These are phyloP conservation scores for Diabrotica balteata DNA, from an alignment of 2,888 invertebrate genomes.

Conservation along the genomic window DNA sequence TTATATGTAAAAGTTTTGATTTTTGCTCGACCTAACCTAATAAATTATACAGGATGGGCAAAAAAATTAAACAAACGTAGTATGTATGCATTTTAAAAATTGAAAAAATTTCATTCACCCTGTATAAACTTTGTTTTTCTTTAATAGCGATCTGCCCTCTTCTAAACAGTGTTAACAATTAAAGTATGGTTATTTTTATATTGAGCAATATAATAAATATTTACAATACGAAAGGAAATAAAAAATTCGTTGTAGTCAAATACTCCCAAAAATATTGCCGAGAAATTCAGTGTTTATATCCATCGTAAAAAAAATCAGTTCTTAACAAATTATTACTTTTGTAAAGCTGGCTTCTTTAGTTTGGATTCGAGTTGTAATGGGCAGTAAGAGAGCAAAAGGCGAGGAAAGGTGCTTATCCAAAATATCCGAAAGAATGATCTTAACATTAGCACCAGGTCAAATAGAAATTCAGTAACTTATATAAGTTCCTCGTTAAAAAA, in stretches of 20 bases:
- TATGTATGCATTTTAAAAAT: background rate
- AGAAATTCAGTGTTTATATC: conserved; percentile 17
- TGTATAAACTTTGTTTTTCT: background rate
- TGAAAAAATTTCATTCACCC: conserved; percentile 1
- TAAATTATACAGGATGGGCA: conserved; percentile 7
- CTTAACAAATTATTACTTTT: conserved; percentile 30
- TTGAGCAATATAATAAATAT: conserved; percentile 29
- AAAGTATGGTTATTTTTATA: conserved; percentile 25
- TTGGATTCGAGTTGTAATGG: conserved; percentile 29
- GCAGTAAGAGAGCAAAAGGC: conserved; percentile 13
- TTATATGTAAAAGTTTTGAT: conserved; percentile 20
- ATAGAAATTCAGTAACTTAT: no score
- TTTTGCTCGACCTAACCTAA: conserved; percentile 20
- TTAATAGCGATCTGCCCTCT: conserved; percentile 6
- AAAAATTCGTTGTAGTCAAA: conserved; percentile 26
- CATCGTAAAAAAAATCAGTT: conserved; percentile 33
- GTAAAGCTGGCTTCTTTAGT: conserved; percentile 34
- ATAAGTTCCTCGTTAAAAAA: no score
- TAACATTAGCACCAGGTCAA: background rate
- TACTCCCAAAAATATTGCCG: conserved; percentile 22
- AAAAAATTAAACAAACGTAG: background rate
- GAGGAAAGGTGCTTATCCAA: conserved; percentile 4
- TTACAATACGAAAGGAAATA: conserved; percentile 14
- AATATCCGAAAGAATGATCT: background rate
- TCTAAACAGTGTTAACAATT: conserved; percentile 13